Base-by-base conservation (phyloP, 1,140 invertebrate species). In the Trichomalopsis sarcophagae region DNA sequence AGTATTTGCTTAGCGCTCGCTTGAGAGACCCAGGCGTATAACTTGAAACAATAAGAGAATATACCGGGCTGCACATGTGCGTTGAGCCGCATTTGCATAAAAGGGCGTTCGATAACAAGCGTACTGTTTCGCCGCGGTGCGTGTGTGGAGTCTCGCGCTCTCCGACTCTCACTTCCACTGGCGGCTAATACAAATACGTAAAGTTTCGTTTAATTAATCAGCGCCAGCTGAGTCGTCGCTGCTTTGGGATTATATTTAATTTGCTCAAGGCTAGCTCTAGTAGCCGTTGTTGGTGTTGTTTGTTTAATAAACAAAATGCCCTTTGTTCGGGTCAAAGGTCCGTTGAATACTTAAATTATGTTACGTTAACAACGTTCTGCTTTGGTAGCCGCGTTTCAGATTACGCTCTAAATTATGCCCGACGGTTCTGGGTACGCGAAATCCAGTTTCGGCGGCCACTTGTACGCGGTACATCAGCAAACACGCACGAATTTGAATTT, bases 41-140 rank as follows among this genome's bases (percentile, higher is more conserved):
- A 27, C 27, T 78, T 78, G 44, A 78, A 55, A 55, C 47, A 78
- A 78, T 78, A 62, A 62, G 76, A 62, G 50, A 78, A 78, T 78
- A 23, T 4, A 23, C 4, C 13, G 21, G 1, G 40, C 11, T 9
- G 27, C 50, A 62, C 27, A 62, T 50, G 50, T 30, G 76, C 23
- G 27, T 62, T 78, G 27, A 30, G 27, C 10, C 50, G 14, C 76
- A 78, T 78, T 78, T 78, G 11, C 76, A 62, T 62, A 27, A 78
- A 62, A 78, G 76, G 50, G 23, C 44, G 75, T 76, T 44, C 44
- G 23, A 76, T 76, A 76, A 76, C 75, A 76, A 76, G 44, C 75
- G n/a, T 4, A 36, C 4, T 36, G 73, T 75, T 75, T 44, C 4
- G 17, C 30, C 11, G 30, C 11, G 30, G 7, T 40, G 33, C 73